A percentile compares a stretch with the other conserved stretches of the same genome.
These are phyloP conservation scores for Pyrocoelia pectoralis DNA, from an alignment of 2,888 invertebrate species.

Conservation along the genomic window DNA sequence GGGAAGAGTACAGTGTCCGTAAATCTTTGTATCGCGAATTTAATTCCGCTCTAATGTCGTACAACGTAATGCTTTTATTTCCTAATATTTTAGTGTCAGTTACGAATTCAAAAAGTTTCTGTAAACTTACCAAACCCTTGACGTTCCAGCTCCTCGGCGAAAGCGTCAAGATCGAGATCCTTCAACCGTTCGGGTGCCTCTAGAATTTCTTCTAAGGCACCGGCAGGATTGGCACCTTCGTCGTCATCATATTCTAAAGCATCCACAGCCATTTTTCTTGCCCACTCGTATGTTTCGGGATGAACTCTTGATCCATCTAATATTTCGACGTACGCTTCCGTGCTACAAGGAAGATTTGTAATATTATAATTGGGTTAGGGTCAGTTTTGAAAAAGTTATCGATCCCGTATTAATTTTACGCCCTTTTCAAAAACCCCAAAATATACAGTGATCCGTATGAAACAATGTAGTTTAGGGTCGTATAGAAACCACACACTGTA, in stretches of 20 bases:
- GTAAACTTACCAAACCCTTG: constrained; percentile 65
- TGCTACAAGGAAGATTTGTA: constrained; percentile 66
- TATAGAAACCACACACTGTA: too few species aligned
- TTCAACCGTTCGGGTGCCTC: constrained; percentile 93
- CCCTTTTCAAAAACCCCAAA: too few species aligned
- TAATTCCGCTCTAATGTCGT: constrained; percentile 95
- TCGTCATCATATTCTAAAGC: constrained; percentile 98
- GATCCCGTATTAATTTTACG: too few species aligned
- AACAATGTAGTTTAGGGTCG: too few species aligned
- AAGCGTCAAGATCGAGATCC: constrained; percentile 97
- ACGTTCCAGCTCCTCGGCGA: constrained; percentile 95
- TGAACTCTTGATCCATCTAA: constrained; percentile 97
- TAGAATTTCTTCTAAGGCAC: constrained; percentile 96
- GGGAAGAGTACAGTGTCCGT: constrained; percentile 77
- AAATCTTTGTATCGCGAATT: constrained; percentile 94
- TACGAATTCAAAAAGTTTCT: constrained; percentile 64
- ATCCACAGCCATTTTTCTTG: constrained; percentile 99
- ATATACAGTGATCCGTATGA: too few species aligned
- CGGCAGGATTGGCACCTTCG: constrained; percentile 95
- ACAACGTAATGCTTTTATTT: constrained; percentile 92
- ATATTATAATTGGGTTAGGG: too few species aligned
- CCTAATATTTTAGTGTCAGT: constrained; percentile 58
- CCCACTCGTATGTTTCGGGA: constrained; percentile 99
- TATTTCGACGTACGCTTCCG: constrained; percentile 94
- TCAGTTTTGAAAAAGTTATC: too few species aligned